These are phyloP conservation scores for Leucoraja erinaceus DNA, from an alignment of 2,113 vertebrate genomes.

Conservation along the genomic window DNA sequence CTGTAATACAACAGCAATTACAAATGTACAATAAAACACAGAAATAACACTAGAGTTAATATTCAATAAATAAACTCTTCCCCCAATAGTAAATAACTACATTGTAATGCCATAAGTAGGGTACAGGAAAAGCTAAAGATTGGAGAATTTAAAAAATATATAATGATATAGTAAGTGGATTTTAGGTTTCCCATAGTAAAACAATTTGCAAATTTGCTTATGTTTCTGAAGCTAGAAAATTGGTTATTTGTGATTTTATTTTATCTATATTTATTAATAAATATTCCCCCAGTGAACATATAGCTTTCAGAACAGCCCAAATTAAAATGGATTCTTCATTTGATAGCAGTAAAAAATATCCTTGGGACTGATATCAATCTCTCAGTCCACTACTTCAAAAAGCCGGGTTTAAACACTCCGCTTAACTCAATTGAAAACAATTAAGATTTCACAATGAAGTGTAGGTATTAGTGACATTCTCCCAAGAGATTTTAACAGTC, in stretches of 20 bases:
- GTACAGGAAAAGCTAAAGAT: neutral
- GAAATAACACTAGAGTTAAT: neutral
- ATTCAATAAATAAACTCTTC: neutral
- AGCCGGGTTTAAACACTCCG: neutral
- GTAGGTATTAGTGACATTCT: slow-evolving; percentile 32
- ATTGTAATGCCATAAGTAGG: neutral
- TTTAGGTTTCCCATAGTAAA: neutral
- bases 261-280: neutral
- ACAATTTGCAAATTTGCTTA: neutral
- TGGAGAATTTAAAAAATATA: neutral
- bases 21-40: neutral
- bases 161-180: neutral
- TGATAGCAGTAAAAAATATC: neutral
- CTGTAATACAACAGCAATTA: neutral
- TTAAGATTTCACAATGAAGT: slow-evolving; percentile 23
- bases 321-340: slow-evolving; percentile 1
- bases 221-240: neutral
- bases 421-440: neutral
- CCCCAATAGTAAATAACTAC: neutral
- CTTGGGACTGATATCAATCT: slow-evolving; percentile 9
- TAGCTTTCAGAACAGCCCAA: neutral
- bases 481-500: slow-evolving; percentile 11
- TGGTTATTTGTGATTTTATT: neutral
- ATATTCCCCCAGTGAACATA: neutral
- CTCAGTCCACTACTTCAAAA: slow-evolving; percentile 3